Conservation (phyloP, 2,888 invertebrate species). For the Rambutsinella grinnellia region DNA sequence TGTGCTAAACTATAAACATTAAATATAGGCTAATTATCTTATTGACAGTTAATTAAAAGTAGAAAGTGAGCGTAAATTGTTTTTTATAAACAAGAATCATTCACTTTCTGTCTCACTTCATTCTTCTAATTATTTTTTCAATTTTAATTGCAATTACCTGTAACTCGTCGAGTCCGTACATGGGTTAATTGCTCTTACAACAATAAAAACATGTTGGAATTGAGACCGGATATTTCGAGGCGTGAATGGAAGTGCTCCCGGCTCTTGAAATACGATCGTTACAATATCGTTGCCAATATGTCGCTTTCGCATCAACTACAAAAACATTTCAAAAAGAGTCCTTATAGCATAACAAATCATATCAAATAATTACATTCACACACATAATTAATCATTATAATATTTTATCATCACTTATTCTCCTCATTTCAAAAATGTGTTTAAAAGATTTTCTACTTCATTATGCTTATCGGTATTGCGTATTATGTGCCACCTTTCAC, state of each 20-base stretch:
- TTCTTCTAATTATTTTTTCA: neutral
- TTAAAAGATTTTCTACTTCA: too few species aligned
- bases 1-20: too few species aligned
- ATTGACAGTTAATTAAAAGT: conserved; percentile 1
- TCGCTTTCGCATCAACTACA: conserved; percentile 86
- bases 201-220: conserved; percentile 97
- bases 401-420: too few species aligned
- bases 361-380: too few species aligned
- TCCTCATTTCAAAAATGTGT: too few species aligned
- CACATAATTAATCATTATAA: too few species aligned
- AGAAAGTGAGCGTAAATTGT: neutral
- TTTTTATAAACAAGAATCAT: neutral
- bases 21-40: too few species aligned
- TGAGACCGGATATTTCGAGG: conserved; percentile 95
- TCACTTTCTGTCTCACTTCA: conserved; percentile 4
- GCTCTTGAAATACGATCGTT: conserved; percentile 95
- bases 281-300: conserved; percentile 99
- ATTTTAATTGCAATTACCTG: conserved; percentile 71
- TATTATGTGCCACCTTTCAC: too few species aligned
- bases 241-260: conserved; percentile 92
- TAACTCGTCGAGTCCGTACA: conserved; percentile 93
- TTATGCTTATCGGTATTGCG: too few species aligned
- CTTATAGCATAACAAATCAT: too few species aligned
- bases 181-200: conserved; percentile 89
- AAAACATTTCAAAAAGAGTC: too few species aligned